phyloP scores from a whole-genome alignment of 2,113 vertebrate species.

The Sardina pilchardus region DNA sequence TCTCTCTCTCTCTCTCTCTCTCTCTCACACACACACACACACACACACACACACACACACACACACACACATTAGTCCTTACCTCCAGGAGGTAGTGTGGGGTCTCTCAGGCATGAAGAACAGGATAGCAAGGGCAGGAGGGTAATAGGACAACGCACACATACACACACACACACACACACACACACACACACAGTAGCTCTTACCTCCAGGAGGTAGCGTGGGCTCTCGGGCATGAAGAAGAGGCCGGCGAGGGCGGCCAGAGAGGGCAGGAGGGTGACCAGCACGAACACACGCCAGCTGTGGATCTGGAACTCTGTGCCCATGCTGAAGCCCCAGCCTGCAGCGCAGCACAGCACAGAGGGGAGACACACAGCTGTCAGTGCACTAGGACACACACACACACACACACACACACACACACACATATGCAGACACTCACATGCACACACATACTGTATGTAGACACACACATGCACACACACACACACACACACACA shows the following conservation, averaged over 20 bases:
- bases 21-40: neutral
- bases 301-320: constrained; percentile 92
- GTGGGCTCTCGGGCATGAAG: constrained; percentile 96
- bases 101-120: constrained; percentile 96
- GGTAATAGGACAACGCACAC: constrained; percentile 56
- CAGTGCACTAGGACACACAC: constrained; percentile 83
- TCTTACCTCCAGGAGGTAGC: constrained; percentile 94
- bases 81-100: constrained; percentile 96
- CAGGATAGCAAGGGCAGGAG: constrained; percentile 82
- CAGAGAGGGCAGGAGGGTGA: constrained; percentile 87
- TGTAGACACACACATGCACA: too few relatives aligned
- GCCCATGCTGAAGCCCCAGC: constrained; percentile 98
- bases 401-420: neutral
- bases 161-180: neutral
- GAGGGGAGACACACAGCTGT: constrained; percentile 88
- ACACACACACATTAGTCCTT: constrained; percentile 51
- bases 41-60: neutral
- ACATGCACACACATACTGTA: too few relatives aligned
- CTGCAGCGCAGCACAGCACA: constrained; percentile 67
- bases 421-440: too few relatives aligned
- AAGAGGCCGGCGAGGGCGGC: constrained; percentile 83
- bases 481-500: too few relatives aligned
- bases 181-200: neutral
- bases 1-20: too few relatives aligned
- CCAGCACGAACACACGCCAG: constrained; percentile 91